These are phyloP conservation scores for Tetrax tetrax DNA, from an alignment of 2,113 vertebrate genomes.

Conservation along the genomic window DNA sequence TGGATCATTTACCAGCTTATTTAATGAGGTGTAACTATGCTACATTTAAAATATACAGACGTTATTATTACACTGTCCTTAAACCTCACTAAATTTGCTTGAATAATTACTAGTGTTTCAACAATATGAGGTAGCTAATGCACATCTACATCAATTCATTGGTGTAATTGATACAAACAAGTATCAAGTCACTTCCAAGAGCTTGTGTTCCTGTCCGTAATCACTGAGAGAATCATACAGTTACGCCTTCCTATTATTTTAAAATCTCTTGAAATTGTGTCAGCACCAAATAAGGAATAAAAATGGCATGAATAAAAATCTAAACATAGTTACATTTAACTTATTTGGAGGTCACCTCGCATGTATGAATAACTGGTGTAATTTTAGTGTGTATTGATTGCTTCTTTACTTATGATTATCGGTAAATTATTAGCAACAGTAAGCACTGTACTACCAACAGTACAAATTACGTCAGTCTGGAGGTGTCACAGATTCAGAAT, in stretches of 20 bases:
- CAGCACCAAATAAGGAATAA: neutral
- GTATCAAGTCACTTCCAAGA: conserved; percentile 12
- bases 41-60: conserved; percentile 71
- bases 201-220: neutral
- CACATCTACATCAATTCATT: conserved; percentile 35
- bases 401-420: neutral
- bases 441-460: neutral
- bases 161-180: conserved; percentile 7
- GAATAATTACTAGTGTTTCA: conserved; percentile 71
- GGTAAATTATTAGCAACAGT: neutral
- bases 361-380: neutral
- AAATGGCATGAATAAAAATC: neutral
- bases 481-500: neutral
- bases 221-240: neutral
- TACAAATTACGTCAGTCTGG: neutral
- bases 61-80: conserved; percentile 69
- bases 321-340: neutral
- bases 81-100: conserved; percentile 75
- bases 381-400: neutral
- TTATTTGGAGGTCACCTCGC: neutral
- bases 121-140: conserved; percentile 28
- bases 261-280: neutral
- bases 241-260: neutral
- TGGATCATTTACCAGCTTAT: conserved; percentile 73
- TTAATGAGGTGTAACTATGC: conserved; percentile 75